Percentiles rank a stretch among this genome's conserved stretches.
Evolutionary conservation across 1,140 invertebrate genomes (phyloP).

Genomic region (Ostrea denselamellosa): DNA sequence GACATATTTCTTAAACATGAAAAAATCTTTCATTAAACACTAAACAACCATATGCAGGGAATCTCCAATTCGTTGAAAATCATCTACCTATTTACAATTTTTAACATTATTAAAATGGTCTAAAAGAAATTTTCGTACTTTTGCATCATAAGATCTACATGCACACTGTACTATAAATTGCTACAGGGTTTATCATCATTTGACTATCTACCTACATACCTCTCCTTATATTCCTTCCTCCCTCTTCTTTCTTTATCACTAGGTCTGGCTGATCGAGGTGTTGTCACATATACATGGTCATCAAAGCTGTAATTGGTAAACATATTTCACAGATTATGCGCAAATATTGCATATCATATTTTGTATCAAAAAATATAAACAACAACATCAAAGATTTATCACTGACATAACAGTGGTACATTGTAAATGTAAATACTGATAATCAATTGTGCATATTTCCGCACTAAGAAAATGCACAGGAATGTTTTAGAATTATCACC

Average conservation of each 20-base stretch:
- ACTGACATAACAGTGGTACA: too few relatives aligned
- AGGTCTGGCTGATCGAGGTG: slow-evolving; percentile 42
- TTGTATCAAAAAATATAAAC: too few relatives aligned
- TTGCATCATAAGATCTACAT: too few relatives aligned
- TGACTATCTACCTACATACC: slow-evolving; percentile 3
- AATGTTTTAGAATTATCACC: too few relatives aligned
- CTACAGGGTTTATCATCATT: background rate
- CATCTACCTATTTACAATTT: background rate
- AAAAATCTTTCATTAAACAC: background rate
- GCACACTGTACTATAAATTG: background rate
- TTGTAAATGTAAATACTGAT: too few relatives aligned
- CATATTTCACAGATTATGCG: background rate
- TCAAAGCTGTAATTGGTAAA: slow-evolving; percentile 47
- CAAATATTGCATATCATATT: too few relatives aligned
- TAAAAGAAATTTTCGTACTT: too few relatives aligned
- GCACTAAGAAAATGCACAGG: too few relatives aligned
- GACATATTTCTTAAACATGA: background rate
- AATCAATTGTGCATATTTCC: too few relatives aligned
- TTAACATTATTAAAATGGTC: too few relatives aligned
- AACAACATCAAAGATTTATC: too few relatives aligned
- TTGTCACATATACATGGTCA: slow-evolving; percentile 53
- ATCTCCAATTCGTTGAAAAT: background rate
- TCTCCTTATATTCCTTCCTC: slow-evolving; percentile 1
- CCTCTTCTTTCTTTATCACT: slow-evolving; percentile 42
- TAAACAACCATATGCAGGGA: background rate